Evolutionary conservation across 2,888 invertebrate genomes (phyloP).

Genomic region (Plutella xylostella): DNA sequence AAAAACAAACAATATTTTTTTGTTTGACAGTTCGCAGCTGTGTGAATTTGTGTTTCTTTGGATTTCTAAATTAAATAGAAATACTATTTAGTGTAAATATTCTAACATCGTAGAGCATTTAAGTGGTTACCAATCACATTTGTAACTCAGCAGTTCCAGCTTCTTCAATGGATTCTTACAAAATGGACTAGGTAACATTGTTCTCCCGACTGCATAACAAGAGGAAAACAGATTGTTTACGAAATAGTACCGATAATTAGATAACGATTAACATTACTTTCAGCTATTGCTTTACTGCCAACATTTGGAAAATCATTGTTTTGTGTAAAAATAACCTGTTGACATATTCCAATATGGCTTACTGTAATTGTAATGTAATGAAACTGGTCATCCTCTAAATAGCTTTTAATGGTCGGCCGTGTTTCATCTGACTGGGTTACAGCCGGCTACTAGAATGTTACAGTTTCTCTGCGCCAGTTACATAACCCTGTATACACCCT

Average conservation of each 20-base stretch:
- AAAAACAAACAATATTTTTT: neutral
- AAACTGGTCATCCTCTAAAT: too few species aligned
- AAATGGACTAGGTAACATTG: conserved; percentile 5
- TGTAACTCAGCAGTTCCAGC: neutral
- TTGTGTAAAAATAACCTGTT: conserved; percentile 28
- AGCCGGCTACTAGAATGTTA: too few species aligned
- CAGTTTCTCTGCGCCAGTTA: neutral
- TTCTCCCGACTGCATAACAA: neutral
- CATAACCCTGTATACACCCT: conserved; percentile 1
- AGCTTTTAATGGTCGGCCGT: too few species aligned
- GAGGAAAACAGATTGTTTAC: neutral
- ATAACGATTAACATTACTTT: neutral
- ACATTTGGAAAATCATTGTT: neutral
- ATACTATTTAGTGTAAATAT: neutral
- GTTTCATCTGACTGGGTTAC: too few species aligned
- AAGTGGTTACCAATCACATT: too few species aligned
- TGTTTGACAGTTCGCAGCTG: conserved; percentile 62
- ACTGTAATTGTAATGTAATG: too few species aligned
- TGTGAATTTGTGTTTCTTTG: conserved; percentile 44
- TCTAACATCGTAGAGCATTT: neutral
- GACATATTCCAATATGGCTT: conserved; percentile 57
- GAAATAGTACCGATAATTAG: conserved; percentile 2
- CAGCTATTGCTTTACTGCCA: too few species aligned
- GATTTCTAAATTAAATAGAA: neutral
- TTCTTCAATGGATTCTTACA: neutral